Conservation (phyloP, 2,888 invertebrate species). For the Torymus tubicola region DNA sequence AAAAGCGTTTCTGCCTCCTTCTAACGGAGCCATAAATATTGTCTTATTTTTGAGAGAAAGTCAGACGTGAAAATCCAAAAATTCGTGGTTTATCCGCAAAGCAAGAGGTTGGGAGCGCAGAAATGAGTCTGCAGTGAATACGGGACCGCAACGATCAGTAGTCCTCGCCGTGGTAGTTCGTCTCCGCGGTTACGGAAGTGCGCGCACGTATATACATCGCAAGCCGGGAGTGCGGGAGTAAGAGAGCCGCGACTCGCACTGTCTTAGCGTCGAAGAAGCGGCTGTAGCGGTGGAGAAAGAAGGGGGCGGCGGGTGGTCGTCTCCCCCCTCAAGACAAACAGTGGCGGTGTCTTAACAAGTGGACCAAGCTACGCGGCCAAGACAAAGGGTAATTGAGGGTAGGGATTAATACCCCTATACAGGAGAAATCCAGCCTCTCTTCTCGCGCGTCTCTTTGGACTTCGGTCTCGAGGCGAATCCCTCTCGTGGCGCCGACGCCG, state of each 20-base stretch:
- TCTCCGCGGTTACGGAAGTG: conserved; percentile 75
- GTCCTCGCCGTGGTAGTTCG: conserved; percentile 71
- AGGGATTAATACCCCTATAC: conserved; percentile 77
- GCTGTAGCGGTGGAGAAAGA: conserved; percentile 32
- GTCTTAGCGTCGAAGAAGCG: conserved; percentile 59
- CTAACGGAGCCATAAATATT: no score
- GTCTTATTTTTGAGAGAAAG: no score
- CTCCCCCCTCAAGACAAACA: conserved; percentile 76
- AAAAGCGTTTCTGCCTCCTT: no score
- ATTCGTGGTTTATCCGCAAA: background rate
- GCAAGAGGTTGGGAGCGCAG: conserved; percentile 6
- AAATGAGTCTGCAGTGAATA: conserved; percentile 57
- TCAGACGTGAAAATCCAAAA: no score
- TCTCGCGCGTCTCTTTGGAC: conserved; percentile 64
- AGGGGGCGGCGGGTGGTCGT: conserved; percentile 26
- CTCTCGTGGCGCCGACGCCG: conserved; percentile 32
- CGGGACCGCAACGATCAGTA: conserved; percentile 76
- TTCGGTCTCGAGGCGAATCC: conserved; percentile 57
- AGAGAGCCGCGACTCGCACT: conserved; percentile 45
- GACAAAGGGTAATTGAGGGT: conserved; percentile 77
- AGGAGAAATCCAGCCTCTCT: conserved; percentile 70
- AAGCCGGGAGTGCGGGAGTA: conserved; percentile 56
- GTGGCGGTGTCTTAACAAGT: conserved; percentile 77
- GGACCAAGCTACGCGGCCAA: conserved; percentile 76
- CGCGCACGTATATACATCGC: conserved; percentile 70